A percentile compares a stretch with the other conserved stretches of the same genome.
Conservation (phyloP, 2,797 vertebrate species). For the Dicrostonyx torquatus region DNA sequence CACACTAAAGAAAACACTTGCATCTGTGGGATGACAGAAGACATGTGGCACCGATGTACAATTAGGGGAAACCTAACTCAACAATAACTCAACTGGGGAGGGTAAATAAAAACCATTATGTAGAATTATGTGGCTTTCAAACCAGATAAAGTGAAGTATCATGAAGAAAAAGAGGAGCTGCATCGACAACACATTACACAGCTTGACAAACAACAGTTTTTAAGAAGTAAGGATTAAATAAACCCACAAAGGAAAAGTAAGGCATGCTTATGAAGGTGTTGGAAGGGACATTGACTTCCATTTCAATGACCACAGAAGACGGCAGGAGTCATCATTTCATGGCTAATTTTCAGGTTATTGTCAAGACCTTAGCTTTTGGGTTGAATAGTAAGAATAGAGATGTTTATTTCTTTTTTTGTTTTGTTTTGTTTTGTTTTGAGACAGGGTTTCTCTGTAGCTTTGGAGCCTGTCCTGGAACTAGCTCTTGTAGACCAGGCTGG, state of each 20-base stretch:
- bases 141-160: not conserved
- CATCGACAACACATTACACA: not conserved
- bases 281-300: not conserved
- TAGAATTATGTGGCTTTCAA: not conserved
- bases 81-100: not conserved
- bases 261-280: not conserved
- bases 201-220: not conserved
- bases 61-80: not conserved
- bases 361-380: slow-evolving; percentile 1
- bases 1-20: not conserved
- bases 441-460: no score
- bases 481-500: no score
- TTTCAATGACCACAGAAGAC: not conserved
- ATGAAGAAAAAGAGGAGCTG: not conserved
- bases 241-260: not conserved
- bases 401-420: not conserved
- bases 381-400: not conserved
- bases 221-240: not conserved
- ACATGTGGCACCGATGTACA: not conserved
- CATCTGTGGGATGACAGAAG: not conserved
- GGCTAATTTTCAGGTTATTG: not conserved
- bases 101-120: not conserved
- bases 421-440: no score
- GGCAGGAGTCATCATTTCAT: not conserved
- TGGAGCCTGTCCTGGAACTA: no score